phyloP scores from a whole-genome alignment of 1,140 invertebrate genomes.

The Psilanteris sp. region DNA sequence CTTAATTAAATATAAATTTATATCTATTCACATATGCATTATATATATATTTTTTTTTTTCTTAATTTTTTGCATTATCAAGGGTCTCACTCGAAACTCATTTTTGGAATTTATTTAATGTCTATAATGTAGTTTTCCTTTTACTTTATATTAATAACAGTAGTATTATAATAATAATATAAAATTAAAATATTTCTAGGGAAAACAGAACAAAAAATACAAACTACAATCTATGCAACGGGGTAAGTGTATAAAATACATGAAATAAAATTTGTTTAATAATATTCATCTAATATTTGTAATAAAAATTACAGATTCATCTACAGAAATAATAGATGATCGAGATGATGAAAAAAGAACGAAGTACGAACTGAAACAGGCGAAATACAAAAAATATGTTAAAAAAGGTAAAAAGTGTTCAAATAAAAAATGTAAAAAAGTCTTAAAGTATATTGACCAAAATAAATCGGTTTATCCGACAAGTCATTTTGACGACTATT shows the following conservation, averaged over 20 bases:
- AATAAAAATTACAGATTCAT: constrained; percentile 12
- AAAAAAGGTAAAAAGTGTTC: constrained; percentile 62
- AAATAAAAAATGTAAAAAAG: constrained; percentile 47
- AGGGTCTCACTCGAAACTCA: no score
- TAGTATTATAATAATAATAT: constrained; percentile 1
- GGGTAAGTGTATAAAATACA: constrained; percentile 9
- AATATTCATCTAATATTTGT: no score
- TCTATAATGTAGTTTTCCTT: no score
- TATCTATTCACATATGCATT: no score
- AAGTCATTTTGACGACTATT: constrained; percentile 40
- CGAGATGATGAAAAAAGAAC: constrained; percentile 17
- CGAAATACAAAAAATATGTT: constrained; percentile 39
- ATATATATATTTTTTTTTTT: no score
- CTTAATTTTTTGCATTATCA: no score
- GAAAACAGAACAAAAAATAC: constrained; percentile 23
- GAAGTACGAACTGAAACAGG: constrained; percentile 37
- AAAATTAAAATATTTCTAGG: constrained; percentile 19
- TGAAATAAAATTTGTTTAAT: background rate
- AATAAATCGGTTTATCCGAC: constrained; percentile 20
- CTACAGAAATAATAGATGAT: constrained; percentile 6
- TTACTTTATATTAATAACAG: background rate
- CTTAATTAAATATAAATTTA: no score
- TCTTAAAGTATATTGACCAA: constrained; percentile 40
- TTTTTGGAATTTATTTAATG: no score
- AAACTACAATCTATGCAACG: background rate